A percentile compares a stretch with the other conserved stretches of the same genome.
Evolutionary conservation across 2,797 vertebrate species (phyloP).

Genomic region (Anomalospiza imberbis): DNA sequence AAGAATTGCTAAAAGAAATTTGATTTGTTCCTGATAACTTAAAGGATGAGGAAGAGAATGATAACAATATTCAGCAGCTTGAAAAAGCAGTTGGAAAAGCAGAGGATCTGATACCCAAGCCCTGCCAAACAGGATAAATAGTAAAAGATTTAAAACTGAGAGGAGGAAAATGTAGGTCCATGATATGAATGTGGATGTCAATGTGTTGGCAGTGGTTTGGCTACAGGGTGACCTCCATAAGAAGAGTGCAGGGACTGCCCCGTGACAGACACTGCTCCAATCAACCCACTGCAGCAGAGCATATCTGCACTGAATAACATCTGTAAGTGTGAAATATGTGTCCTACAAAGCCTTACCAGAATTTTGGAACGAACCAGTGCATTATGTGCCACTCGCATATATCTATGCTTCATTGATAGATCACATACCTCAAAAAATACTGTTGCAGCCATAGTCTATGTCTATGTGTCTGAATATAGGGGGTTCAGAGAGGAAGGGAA

Average conservation of each 20-base stretch:
- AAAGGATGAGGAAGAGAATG: background rate
- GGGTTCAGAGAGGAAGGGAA: background rate
- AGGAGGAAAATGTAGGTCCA: background rate
- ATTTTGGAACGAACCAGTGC: background rate
- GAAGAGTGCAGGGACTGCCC: background rate
- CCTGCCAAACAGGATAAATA: background rate
- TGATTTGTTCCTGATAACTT: background rate
- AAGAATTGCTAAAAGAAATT: background rate
- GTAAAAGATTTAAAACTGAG: background rate
- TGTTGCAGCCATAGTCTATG: background rate
- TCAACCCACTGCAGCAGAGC: background rate
- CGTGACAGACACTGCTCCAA: fast-evolving
- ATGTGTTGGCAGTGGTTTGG: background rate
- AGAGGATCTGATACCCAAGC: background rate
- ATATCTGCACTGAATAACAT: background rate
- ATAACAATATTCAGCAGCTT: background rate
- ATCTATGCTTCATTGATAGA: background rate
- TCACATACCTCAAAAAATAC: background rate
- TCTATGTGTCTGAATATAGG: background rate
- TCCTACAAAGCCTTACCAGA: background rate
- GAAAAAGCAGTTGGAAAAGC: background rate
- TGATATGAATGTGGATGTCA: fast-evolving
- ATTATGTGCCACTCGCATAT: background rate
- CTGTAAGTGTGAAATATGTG: fast-evolving
- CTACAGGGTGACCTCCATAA: background rate